phyloP scores from a whole-genome alignment of 2,113 vertebrate genomes.

The Microcebus griseorufus region DNA sequence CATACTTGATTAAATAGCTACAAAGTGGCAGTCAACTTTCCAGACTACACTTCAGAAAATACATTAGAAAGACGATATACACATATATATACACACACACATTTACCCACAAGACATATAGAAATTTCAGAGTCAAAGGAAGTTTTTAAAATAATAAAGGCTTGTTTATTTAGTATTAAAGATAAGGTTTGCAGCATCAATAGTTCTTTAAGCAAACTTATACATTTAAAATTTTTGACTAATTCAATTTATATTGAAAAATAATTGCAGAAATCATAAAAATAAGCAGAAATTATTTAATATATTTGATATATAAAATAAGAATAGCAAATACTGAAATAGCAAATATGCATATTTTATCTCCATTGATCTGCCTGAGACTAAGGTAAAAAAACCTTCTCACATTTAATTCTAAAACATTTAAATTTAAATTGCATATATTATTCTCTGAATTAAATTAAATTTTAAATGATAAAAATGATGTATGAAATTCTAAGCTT shows the following conservation, averaged over 20 bases:
- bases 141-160: background rate
- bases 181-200: background rate
- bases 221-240: background rate
- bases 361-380: background rate
- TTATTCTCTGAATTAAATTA: background rate
- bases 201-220: background rate
- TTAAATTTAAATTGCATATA: constrained; percentile 24
- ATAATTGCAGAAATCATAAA: background rate
- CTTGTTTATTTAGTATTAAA: constrained; percentile 33
- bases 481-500: background rate
- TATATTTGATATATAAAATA: background rate
- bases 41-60: constrained; percentile 53
- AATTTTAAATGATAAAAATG: constrained; percentile 22
- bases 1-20: constrained; percentile 68
- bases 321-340: background rate
- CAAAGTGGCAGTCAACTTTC: constrained; percentile 47
- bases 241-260: constrained; percentile 20
- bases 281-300: background rate
- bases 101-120: background rate
- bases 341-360: background rate
- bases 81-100: background rate
- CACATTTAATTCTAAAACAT: constrained; percentile 22
- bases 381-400: background rate
- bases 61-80: constrained; percentile 26
- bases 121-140: constrained; percentile 20